Conservation (phyloP, 92 coral and sea anemone species). For the Paragorgia papillata region DNA sequence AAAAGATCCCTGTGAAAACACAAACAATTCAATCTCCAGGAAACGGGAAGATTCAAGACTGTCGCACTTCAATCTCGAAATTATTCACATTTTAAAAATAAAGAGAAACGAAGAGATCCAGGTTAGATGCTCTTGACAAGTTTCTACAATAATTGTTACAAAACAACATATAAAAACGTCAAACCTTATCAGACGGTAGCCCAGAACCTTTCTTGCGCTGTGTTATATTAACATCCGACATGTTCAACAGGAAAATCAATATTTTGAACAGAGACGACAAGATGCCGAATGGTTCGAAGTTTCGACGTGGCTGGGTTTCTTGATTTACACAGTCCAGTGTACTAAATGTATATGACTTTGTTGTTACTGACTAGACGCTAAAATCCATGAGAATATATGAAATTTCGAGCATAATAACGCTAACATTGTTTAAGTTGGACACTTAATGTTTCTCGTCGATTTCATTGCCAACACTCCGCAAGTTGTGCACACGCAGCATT, state of each 20-base stretch:
- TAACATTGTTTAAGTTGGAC: neutral
- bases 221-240: slow-evolving; percentile 44
- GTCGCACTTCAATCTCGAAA: slow-evolving; percentile 16
- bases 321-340: neutral
- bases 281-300: slow-evolving; percentile 40
- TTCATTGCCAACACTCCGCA: neutral
- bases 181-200: slow-evolving; percentile 45
- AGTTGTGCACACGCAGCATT: slow-evolving; percentile 19
- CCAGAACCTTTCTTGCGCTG: slow-evolving; percentile 50
- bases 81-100: neutral
- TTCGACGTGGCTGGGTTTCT: slow-evolving; percentile 3
- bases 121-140: neutral
- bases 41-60: slow-evolving; percentile 28
- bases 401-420: slow-evolving; percentile 7
- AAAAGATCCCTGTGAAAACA: neutral
- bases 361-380: neutral
- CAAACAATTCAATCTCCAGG: slow-evolving; percentile 49
- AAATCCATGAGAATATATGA: slow-evolving; percentile 6
- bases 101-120: neutral
- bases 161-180: neutral
- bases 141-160: neutral
- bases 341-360: neutral
- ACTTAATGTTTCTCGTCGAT: neutral
- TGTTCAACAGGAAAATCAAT: neutral
- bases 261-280: slow-evolving; percentile 25